Evolutionary conservation across 2,888 invertebrate species (phyloP), one percentile per base, ranked within the genome.

Genomic region (Saturnia pavonia): DNA sequence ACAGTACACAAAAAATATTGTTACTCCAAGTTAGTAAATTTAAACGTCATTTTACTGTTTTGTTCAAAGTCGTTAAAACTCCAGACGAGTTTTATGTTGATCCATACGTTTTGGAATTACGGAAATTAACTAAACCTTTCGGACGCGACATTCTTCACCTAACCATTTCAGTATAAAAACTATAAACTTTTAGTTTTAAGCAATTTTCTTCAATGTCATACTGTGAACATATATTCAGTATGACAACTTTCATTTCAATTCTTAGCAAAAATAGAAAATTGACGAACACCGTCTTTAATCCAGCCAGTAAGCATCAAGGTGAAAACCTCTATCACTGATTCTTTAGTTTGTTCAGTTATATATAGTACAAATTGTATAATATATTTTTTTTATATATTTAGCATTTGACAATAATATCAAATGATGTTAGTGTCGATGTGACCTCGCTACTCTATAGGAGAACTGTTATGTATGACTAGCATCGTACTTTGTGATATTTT

Each of bases 71-170:
- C 65, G 8, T 65, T 40, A 65, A 65, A 65, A 40, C n/a, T 19
- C 34, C 22, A 65, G 16, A 40, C 65, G 6, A 40, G 65, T 65
- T 65, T 65, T 65, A 65, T 65, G 40, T 65, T 40, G 65, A 40
- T 63, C 14, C 19, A 8, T 19, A 40, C 34, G n/a, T 19, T n/a
- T 40, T n/a, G 34, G 40, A 40, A 22, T 40, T 34, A 65, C 8
- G 40, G 40, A 65, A 65, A 65, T 65, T 65, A 65, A 8, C 65
- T 65, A 65, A 40, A 65, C 40, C 1, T 27, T 57, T 57, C 57
- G 9, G 9, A 65, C n/a, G n/a, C 40, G 65, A 65, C 65, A 40
- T 65, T 40, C 16, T 65, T 40, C 34, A 14, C 19, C 14, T 54
- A 54, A 57, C 25, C 1, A 19, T 40, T 40, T 65, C 22, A 40